phyloP scores from a whole-genome alignment of 2,888 invertebrate genomes.

The Pseudoips prasinana region DNA sequence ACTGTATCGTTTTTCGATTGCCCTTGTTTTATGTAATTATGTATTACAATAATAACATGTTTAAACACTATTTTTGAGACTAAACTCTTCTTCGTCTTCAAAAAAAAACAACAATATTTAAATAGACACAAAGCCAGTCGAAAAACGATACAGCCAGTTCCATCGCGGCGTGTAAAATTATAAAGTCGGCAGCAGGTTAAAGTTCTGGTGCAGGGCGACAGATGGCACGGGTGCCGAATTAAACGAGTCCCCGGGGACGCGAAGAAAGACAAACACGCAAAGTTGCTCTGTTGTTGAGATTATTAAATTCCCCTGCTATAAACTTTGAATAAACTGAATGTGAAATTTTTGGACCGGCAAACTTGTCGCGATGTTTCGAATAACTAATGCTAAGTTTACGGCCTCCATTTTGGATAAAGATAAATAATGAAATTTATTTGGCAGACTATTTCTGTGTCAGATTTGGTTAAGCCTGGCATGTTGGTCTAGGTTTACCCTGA shows the following conservation, averaged over 20 bases:
- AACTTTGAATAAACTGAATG: conserved; percentile 54
- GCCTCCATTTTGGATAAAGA: not conserved
- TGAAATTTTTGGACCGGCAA: conserved; percentile 42
- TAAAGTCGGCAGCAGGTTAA: conserved; percentile 52
- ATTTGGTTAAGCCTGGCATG: no score
- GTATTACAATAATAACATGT: no score
- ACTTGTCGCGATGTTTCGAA: conserved; percentile 31
- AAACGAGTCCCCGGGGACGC: conserved; percentile 33
- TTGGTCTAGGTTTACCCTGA: no score
- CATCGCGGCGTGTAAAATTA: conserved; percentile 45
- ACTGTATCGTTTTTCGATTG: conserved; percentile 28
- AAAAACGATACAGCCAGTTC: conserved; percentile 33
- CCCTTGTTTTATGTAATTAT: conserved; percentile 26
- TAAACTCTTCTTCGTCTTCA: no score
- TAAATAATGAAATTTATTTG: no score
- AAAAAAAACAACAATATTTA: conserved; percentile 25
- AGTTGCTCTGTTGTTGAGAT: conserved; percentile 55
- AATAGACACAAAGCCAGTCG: conserved; percentile 20
- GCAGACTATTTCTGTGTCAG: no score
- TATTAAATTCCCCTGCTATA: conserved; percentile 54
- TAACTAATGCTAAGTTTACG: conserved; percentile 26
- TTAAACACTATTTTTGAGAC: no score
- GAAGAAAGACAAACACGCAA: conserved; percentile 58
- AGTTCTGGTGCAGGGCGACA: conserved; percentile 52
- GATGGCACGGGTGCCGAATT: conserved; percentile 53